Percentiles rank a stretch among this genome's conserved stretches.
Evolutionary conservation across 2,113 vertebrate genomes (phyloP).

Genomic region (Barbus barbus): DNA sequence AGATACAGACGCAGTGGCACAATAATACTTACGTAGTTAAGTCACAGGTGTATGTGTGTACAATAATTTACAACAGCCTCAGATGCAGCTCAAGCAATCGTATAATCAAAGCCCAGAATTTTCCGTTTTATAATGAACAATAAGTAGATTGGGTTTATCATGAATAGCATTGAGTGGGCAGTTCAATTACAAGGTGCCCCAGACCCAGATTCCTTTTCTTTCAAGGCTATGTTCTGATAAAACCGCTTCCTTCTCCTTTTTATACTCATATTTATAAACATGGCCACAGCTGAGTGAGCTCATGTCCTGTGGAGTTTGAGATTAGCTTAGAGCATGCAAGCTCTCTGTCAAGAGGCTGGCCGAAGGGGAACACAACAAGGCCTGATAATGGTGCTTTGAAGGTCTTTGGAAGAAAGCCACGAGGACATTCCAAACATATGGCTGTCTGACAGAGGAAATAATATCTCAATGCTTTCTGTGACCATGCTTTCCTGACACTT

Average conservation of each 20-base stretch:
- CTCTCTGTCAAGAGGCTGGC: not conserved
- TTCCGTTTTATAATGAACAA: not conserved
- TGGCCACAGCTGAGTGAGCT: slow-evolving; percentile 40
- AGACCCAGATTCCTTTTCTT: not conserved
- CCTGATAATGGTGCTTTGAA: slow-evolving; percentile 12
- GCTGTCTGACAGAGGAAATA: not conserved
- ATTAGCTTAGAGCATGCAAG: slow-evolving; percentile 3
- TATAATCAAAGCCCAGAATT: no score
- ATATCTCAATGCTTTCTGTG: not conserved
- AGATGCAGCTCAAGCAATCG: no score
- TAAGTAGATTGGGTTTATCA: not conserved
- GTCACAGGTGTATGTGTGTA: no score
- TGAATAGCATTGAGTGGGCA: slow-evolving; percentile 3
- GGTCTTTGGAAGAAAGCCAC: not conserved
- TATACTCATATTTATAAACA: slow-evolving; percentile 51
- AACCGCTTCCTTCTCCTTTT: slow-evolving; percentile 17
- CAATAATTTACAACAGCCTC: no score
- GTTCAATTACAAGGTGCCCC: not conserved
- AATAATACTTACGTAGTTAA: no score
- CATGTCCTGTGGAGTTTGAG: slow-evolving; percentile 46
- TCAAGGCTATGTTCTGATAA: not conserved
- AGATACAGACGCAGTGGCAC: no score
- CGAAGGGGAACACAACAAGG: not conserved
- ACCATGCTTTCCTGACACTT: not conserved
- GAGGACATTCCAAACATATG: not conserved